Conservation (phyloP, 1,140 invertebrate genomes). For the Drosophila kikkawai region DNA sequence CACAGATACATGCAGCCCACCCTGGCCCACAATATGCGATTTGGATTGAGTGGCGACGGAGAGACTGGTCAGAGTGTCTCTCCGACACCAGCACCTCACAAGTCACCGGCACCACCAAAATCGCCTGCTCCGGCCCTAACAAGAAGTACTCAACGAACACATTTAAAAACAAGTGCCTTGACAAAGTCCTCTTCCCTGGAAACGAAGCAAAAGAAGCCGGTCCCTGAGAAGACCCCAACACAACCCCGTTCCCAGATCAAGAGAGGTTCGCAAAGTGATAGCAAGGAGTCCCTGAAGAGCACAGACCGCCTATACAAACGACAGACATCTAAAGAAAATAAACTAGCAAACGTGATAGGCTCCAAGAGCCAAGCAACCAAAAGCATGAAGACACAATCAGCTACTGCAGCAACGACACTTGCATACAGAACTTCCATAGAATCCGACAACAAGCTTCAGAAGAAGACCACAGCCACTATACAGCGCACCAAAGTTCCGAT, state of each 20-base stretch:
- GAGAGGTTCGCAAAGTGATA: conserved; percentile 60
- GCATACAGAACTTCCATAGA: conserved; percentile 79
- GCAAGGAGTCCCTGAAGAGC: conserved; percentile 66
- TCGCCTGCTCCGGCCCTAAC: conserved; percentile 53
- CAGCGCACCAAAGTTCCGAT: conserved; percentile 76
- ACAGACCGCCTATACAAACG: conserved; percentile 71
- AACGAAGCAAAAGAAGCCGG: conserved; percentile 49
- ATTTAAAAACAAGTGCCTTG: conserved; percentile 69
- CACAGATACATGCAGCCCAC: conserved; percentile 83
- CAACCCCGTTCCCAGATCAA: conserved; percentile 37
- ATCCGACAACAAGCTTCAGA: conserved; percentile 67
- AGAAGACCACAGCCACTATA: conserved; percentile 54
- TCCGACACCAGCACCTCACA: conserved; percentile 34
- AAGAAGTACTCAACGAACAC: conserved; percentile 53
- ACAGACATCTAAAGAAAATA: conserved; percentile 74
- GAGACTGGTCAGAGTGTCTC: conserved; percentile 52
- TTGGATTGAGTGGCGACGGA: conserved; percentile 51
- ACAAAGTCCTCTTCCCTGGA: conserved; percentile 62
- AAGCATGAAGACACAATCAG: conserved; percentile 80
- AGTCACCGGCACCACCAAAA: conserved; percentile 69
- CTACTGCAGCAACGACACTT: conserved; percentile 67
- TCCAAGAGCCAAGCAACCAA: conserved; percentile 75
- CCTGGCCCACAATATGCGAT: conserved; percentile 71
- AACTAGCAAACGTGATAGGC: conserved; percentile 75
- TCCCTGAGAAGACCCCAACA: conserved; percentile 33